Conservation (phyloP, 2,113 vertebrate species). For the Crocuta crocuta region DNA sequence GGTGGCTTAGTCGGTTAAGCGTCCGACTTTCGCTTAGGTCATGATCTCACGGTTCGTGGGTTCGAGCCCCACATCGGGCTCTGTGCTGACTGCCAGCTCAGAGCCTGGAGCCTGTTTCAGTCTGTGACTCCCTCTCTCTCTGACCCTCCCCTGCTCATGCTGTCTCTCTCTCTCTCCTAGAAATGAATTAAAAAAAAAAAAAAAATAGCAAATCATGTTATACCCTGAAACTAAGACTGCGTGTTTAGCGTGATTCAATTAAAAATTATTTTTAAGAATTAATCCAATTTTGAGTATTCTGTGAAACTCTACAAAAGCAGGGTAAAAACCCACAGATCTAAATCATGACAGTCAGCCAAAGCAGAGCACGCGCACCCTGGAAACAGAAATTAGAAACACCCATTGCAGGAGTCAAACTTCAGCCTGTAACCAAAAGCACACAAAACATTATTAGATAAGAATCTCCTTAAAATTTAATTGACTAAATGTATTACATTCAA, state of each 20-base stretch:
- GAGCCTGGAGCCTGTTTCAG: no score
- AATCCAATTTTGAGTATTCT: not conserved
- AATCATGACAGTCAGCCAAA: not conserved
- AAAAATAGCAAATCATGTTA: not conserved
- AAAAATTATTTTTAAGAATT: not conserved
- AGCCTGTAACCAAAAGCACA: constrained; percentile 57
- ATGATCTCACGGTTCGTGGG: no score
- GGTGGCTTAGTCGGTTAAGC: no score
- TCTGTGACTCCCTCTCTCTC: no score
- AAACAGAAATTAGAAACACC: not conserved
- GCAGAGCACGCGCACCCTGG: not conserved
- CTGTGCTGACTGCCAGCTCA: no score
- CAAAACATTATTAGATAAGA: constrained; percentile 88
- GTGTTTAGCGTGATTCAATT: not conserved
- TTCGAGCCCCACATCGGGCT: no score
- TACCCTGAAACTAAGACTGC: not conserved
- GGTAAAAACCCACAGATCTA: not conserved
- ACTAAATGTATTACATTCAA: constrained; percentile 97
- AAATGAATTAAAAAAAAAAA: no score
- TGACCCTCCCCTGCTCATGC: no score
- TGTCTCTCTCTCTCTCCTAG: no score
- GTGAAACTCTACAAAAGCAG: not conserved
- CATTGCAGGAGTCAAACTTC: not conserved
- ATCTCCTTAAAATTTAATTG: constrained; percentile 96
- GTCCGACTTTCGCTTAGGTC: no score